Percentiles rank a stretch among this genome's conserved stretches.
phyloP scores from a whole-genome alignment of 2,797 vertebrate genomes.

The Todus mexicanus region DNA sequence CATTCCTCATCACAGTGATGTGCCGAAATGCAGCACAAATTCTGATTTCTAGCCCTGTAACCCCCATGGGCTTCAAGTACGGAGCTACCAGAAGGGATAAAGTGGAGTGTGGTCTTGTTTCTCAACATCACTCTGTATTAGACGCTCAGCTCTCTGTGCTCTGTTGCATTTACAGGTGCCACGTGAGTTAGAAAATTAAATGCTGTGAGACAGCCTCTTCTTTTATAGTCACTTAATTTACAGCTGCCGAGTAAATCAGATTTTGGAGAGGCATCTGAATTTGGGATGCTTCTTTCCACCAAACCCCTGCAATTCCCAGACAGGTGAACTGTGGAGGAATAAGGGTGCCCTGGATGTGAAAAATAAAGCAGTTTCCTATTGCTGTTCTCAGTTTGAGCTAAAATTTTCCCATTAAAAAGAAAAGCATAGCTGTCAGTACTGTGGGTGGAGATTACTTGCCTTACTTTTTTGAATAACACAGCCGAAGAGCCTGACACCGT shows the following conservation, averaged over 20 bases:
- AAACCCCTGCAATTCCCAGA: not conserved
- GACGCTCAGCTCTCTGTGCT: not conserved
- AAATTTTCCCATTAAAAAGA: not conserved
- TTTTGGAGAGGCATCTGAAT: not conserved
- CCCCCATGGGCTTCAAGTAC: not conserved
- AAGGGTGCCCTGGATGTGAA: not conserved
- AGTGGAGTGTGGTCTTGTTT: rapidly evolving
- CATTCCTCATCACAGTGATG: not conserved
- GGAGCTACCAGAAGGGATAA: not conserved
- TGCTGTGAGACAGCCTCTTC: not conserved
- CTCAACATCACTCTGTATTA: not conserved
- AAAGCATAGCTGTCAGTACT: not conserved
- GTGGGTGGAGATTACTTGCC: not conserved
- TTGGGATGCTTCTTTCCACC: not conserved
- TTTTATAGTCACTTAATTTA: not conserved
- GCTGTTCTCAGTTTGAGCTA: not conserved
- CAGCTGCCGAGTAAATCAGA: not conserved
- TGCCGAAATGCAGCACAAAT: not conserved
- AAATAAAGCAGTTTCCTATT: not conserved
- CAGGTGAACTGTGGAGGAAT: not conserved
- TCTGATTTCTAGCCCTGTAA: not conserved
- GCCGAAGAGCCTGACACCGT: not conserved
- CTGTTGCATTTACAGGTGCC: not conserved
- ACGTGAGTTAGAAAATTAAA: not conserved
- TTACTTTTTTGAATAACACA: not conserved